Evolutionary conservation across 2,113 vertebrate genomes (phyloP).

Genomic region (human): DNA sequence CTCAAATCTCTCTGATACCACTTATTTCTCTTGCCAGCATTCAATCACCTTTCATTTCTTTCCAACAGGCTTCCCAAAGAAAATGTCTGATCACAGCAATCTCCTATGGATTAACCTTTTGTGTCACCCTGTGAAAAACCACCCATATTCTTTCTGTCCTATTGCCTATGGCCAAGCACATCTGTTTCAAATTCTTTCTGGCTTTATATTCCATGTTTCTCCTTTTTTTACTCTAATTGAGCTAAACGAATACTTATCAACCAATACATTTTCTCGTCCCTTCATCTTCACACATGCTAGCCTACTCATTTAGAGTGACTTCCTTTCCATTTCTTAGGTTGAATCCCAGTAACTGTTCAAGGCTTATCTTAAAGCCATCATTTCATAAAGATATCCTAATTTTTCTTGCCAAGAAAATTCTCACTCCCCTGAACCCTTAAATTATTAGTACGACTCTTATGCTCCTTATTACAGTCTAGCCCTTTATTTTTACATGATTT

Average conservation of each 20-base stretch:
- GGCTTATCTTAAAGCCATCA: background rate
- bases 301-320: background rate
- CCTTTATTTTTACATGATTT: background rate
- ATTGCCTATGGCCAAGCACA: background rate
- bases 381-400: background rate
- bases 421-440: background rate
- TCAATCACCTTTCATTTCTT: constrained; percentile 28
- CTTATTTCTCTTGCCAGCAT: background rate
- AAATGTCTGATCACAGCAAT: background rate
- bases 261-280: background rate
- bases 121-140: background rate
- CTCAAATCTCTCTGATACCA: background rate
- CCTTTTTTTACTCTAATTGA: background rate
- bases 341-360: background rate
- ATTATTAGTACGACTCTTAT: background rate
- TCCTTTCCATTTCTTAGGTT: background rate
- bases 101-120: background rate
- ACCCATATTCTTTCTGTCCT: background rate
- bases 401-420: background rate
- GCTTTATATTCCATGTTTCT: background rate
- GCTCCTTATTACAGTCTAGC: background rate
- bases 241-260: background rate
- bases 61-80: background rate
- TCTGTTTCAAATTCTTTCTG: background rate
- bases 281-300: background rate